Conservation (phyloP, 2,888 invertebrate species). For the Tipula helvola region DNA sequence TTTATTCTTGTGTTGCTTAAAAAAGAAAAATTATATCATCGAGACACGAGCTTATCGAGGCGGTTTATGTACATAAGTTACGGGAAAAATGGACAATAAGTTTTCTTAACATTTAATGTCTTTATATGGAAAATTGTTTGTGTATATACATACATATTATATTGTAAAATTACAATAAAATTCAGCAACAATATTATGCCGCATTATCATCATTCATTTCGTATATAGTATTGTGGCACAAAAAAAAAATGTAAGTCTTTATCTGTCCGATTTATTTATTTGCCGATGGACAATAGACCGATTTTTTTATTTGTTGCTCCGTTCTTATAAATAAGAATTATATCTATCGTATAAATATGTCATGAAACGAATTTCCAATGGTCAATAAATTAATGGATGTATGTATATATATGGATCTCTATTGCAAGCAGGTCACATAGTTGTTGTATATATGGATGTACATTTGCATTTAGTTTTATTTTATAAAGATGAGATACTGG, state of each 20-base stretch:
- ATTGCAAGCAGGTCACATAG: not conserved
- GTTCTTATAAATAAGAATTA: not conserved
- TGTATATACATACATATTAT: not conserved
- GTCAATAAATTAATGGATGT: not conserved
- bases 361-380: not conserved
- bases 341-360: not conserved
- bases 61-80: not conserved
- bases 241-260: not conserved
- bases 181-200: not conserved
- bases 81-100: not conserved
- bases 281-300: not conserved
- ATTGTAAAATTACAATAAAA: not conserved
- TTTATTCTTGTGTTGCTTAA: not conserved
- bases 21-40: not conserved
- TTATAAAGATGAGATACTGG: not conserved
- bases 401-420: not conserved
- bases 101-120: not conserved
- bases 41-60: not conserved
- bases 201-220: not conserved
- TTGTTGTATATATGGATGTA: not conserved
- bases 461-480: not conserved
- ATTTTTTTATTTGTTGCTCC: not conserved
- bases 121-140: not conserved
- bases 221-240: not conserved
- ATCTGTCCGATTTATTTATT: conserved; percentile 4